Percentiles rank a stretch among this genome's conserved stretches.
Conservation (phyloP, 2,888 invertebrate species). For the Chloroclysta siterata region DNA sequence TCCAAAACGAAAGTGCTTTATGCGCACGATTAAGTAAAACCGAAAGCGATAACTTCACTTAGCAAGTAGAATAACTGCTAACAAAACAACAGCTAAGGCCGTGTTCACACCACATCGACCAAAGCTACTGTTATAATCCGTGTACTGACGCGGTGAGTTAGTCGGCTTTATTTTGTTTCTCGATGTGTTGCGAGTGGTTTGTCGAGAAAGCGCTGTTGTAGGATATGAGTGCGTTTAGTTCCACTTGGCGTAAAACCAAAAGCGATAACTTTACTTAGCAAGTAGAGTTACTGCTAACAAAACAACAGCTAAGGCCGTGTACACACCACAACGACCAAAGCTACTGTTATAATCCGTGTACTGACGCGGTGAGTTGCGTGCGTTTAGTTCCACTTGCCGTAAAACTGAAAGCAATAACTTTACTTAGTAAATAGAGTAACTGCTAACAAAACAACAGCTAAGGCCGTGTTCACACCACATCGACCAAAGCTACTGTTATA, state of each 20-base stretch:
- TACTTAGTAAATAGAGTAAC: constrained; percentile 13
- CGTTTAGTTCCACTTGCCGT: constrained; percentile 58
- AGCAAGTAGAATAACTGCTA: constrained; percentile 12
- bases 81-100: constrained; percentile 18
- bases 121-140: constrained; percentile 56
- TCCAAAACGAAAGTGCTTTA: background rate
- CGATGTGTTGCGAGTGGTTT: constrained; percentile 68
- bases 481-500: constrained; percentile 47
- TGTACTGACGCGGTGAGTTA: constrained; percentile 68
- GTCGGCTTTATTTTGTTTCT: constrained; percentile 77
- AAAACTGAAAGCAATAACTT: background rate
- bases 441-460: constrained; percentile 17
- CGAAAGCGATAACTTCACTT: background rate
- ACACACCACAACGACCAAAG: constrained; percentile 8
- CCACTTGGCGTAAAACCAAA: constrained; percentile 68
- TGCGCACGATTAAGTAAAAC: background rate
- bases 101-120: constrained; percentile 11
- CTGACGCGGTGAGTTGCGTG: constrained; percentile 66
- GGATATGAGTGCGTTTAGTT: constrained; percentile 69
- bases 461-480: constrained; percentile 14
- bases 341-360: constrained; percentile 62
- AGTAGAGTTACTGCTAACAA: constrained; percentile 13
- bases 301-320: constrained; percentile 19
- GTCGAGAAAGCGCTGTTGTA: constrained; percentile 66
- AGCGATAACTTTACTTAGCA: too few species aligned